phyloP scores from a whole-genome alignment of 2,888 invertebrate genomes.

The Polyommatus icarus region DNA sequence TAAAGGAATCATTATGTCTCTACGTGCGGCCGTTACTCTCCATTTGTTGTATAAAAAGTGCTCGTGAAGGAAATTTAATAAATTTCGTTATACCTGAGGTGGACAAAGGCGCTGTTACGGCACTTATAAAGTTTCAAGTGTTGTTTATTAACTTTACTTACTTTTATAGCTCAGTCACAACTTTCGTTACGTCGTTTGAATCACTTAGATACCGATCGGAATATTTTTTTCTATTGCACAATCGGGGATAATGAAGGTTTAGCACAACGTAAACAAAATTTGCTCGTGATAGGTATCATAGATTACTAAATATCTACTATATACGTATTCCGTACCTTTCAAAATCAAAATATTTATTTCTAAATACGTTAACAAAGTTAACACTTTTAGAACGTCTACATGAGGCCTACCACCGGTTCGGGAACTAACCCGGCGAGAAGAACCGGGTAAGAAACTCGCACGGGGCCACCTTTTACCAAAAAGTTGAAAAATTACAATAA shows the following conservation, averaged over 20 bases:
- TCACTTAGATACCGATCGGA: neutral
- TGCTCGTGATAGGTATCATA: no score
- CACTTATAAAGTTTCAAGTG: constrained; percentile 11
- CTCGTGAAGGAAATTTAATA: constrained; percentile 7
- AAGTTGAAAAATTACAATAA: no score
- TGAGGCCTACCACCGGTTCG: no score
- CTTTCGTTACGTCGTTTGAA: neutral
- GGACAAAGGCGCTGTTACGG: constrained; percentile 2
- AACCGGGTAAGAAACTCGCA: no score
- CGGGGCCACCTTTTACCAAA: no score
- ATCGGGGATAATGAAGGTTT: neutral
- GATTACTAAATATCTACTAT: no score
- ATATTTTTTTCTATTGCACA: neutral
- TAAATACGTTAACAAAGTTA: no score
- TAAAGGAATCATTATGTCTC: neutral
- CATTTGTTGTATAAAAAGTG: neutral
- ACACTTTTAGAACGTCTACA: no score
- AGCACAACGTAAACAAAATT: no score
- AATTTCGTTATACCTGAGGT: neutral
- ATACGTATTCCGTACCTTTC: no score
- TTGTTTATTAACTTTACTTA: constrained; percentile 19
- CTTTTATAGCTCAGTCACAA: neutral
- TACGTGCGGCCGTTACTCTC: neutral
- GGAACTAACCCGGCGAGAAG: no score
- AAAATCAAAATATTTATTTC: no score